Evolutionary conservation across 2,888 invertebrate genomes (phyloP).

Genomic region (Pristionchus entomophagus): DNA sequence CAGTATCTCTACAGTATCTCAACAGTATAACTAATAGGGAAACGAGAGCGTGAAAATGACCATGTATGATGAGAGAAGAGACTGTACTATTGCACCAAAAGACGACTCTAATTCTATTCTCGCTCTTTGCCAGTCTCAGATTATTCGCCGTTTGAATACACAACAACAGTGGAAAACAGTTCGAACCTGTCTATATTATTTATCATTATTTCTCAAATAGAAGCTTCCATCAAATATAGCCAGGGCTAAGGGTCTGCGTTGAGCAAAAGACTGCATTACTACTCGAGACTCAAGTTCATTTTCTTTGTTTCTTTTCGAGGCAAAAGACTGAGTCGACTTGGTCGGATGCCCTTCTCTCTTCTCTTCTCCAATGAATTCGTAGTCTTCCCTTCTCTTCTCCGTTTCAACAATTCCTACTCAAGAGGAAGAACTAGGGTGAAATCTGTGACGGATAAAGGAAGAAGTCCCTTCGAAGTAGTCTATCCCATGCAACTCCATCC

Average conservation of each 20-base stretch:
- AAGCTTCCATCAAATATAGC: no score
- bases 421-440: conserved; percentile 27
- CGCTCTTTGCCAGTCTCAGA: not conserved
- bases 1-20: not conserved
- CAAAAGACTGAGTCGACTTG: not conserved
- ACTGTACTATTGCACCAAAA: not conserved
- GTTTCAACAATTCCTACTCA: not conserved
- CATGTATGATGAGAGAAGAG: not conserved
- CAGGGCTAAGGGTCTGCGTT: no score
- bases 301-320: conserved; percentile 9
- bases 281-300: conserved; percentile 11
- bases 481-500: not conserved
- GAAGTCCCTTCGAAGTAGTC: conserved; percentile 8
- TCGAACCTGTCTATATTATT: no score
- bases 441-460: conserved; percentile 1
- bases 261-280: no score
- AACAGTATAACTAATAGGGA: not conserved
- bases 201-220: no score
- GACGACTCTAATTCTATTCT: not conserved
- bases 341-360: not conserved
- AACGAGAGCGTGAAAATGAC: not conserved
- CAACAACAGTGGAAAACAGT: no score
- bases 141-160: no score
- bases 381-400: conserved; percentile 13
- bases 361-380: conserved; percentile 36